Percentiles rank a stretch among this genome's conserved stretches.
Evolutionary conservation across 1,140 invertebrate genomes (phyloP).

Genomic region (Lepeophtheirus salmonis): DNA sequence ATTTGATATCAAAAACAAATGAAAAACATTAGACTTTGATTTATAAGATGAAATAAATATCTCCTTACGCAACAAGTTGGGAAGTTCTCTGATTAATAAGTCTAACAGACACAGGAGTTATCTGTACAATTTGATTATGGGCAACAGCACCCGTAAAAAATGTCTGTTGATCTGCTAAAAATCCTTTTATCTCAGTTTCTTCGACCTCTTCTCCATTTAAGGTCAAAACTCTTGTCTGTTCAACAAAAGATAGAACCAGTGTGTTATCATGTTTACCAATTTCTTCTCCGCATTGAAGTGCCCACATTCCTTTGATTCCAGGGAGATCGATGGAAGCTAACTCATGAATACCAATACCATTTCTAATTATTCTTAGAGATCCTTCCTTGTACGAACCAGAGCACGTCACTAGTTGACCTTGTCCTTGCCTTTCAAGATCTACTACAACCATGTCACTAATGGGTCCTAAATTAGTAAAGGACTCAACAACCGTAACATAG

Average conservation of each 20-base stretch:
- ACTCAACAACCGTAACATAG: conserved; percentile 85
- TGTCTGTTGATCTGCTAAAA: conserved; percentile 73
- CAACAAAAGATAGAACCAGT: conserved; percentile 78
- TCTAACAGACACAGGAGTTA: conserved; percentile 31
- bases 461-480: conserved; percentile 87
- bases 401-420: conserved; percentile 93
- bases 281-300: conserved; percentile 49
- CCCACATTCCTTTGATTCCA: conserved; percentile 94
- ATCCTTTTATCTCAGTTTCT: conserved; percentile 78
- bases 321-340: conserved; percentile 88
- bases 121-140: conserved; percentile 57
- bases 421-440: conserved; percentile 70
- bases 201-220: conserved; percentile 88
- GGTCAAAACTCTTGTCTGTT: conserved; percentile 69
- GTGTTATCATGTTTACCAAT: conserved; percentile 55
- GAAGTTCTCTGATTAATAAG: background rate
- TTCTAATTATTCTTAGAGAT: conserved; percentile 83
- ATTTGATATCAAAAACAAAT: too few relatives aligned
- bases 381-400: conserved; percentile 93
- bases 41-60: background rate
- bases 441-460: conserved; percentile 96
- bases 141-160: conserved; percentile 79
- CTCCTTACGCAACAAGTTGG: conserved; percentile 11
- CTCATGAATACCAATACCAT: conserved; percentile 93
- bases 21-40: too few relatives aligned